Base-by-base conservation (phyloP, 2,888 invertebrate species). In the Metalampra italica region DNA sequence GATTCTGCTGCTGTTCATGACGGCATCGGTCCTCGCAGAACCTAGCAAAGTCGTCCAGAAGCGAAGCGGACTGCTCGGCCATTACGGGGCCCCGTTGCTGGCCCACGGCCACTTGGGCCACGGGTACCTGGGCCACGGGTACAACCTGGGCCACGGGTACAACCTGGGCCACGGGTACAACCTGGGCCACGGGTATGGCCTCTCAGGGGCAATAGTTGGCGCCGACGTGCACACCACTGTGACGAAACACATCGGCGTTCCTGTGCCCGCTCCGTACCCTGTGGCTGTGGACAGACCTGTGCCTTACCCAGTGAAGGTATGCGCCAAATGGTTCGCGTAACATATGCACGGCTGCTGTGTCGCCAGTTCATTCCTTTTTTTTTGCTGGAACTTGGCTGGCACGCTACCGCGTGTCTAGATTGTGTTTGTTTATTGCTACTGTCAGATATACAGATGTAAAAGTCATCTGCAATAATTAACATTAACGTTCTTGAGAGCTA, bases 171-270 rank as follows among this genome's bases (percentile, higher is more conserved):
- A 59, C 41, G 62, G 58, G 7, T 48, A 53, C 37, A 62, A 54
- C 4, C 43, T 55, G 55, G 73, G 53, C 29, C 54, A 37, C 29
- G 62, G 53, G 1, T 45, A 2, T 55, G 53, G 45, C 55, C 32
- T 12, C 44, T 50, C 38, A 55, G 58, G 8, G 53, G 40, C 8
- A 72, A 67, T 90, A 1, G 79, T 90, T 0, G 89, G 89, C 0
- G 88, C 90, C 44, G 82, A 90, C 52, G 81, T 88, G 0, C 89
- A 90, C 53, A 89, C 90, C 0, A 90, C 90, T 0, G 86, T 90
- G 5, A 90, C 90, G 11, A 87, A 87, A 56, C 90, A 90, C 53
- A 75, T 90, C 3, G 90, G 90, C 1, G 82, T 88, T 0, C 90
- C 90, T 0, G 83, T 88, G 0, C 87, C 90, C 0, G 89, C 88